Evolutionary conservation across 2,888 invertebrate species (phyloP), one percentile per base, ranked within the genome.

Genomic region (Limnephilus lunatus): DNA sequence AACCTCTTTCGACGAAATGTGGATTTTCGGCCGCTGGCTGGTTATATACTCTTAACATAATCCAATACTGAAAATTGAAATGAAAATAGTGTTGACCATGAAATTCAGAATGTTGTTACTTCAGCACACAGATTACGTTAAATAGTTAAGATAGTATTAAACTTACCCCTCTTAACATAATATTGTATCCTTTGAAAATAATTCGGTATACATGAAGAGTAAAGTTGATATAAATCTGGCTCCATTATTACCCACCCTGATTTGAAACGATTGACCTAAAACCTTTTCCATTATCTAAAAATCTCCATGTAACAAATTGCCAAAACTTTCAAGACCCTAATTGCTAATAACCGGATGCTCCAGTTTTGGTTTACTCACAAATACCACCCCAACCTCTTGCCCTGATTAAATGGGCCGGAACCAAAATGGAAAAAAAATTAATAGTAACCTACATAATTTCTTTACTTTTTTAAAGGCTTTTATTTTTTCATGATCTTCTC

Each of bases 301-400:
- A 68, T 68, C 68, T 68, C 68, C 68, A 68, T 68, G 68, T 68
- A 68, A 68, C n/a, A 68, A 68, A 68, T 68, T 68, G 68, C 9
- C 25, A 68, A 68, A 68, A 68, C 68, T 68, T 68, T 68, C 25
- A 68, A 68, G 68, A 68, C n/a, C 68, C 68, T 68, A 68, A 68
- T 68, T 68, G 68, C 68, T 68, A 68, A 68, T 68, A 68, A 68
- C 68, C 68, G 68, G 68, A n/a, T 68, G 68, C 68, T 68, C 68
- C 68, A 68, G 68, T 68, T 68, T 68, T 68, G 68, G 68, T 68
- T 25, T 68, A 68, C 25, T 68, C 25, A n/a, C 68, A 68, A 68
- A 68, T 68, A 68, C 68, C 9, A 2, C 68, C 68, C 68, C 25
- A 25, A 25, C 68, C 68, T n/a, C 68, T n/a, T 0, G n/a, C 68